A percentile compares a stretch with the other conserved stretches of the same genome.
Conservation (phyloP, 64 coral and sea anemone species). For the Montipora sp. region DNA sequence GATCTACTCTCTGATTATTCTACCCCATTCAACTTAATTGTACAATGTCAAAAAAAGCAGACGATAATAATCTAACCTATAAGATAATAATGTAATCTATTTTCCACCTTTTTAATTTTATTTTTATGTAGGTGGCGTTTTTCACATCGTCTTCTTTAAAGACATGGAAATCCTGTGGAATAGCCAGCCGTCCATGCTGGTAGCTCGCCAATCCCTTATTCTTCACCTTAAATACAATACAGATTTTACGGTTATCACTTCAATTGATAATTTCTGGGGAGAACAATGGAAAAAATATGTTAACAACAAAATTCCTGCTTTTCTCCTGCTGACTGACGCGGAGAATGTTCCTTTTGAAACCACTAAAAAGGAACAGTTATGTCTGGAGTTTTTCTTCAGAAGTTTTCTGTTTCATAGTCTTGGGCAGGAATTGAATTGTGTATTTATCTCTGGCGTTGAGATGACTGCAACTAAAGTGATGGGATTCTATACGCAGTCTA, state of each 20-base stretch:
- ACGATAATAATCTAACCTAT: too few relatives aligned
- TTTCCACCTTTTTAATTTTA: neutral
- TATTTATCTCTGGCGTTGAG: constrained; percentile 69
- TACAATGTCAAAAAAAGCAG: too few relatives aligned
- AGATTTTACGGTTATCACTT: constrained; percentile 39
- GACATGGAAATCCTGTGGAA: constrained; percentile 81
- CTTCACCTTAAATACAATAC: constrained; percentile 73
- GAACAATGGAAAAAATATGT: constrained; percentile 60
- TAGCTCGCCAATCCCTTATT: constrained; percentile 71
- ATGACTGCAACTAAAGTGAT: constrained; percentile 58
- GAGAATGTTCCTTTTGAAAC: neutral
- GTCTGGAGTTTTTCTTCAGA: constrained; percentile 44
- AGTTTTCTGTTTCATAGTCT: constrained; percentile 49
- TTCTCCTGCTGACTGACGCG: constrained; percentile 68
- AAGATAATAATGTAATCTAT: too few relatives aligned
- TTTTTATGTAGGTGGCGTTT: constrained; percentile 55
- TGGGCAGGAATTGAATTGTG: constrained; percentile 68
- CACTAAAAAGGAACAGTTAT: neutral
- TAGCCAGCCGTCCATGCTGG: constrained; percentile 2
- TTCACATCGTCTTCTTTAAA: constrained; percentile 81
- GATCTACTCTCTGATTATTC: too few relatives aligned
- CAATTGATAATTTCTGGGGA: constrained; percentile 57
- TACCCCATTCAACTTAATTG: too few relatives aligned
- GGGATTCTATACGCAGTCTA: constrained; percentile 52
- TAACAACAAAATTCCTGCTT: constrained; percentile 53